These are phyloP conservation scores for Dasypolia templi DNA, from an alignment of 2,888 invertebrate genomes.

Conservation along the genomic window DNA sequence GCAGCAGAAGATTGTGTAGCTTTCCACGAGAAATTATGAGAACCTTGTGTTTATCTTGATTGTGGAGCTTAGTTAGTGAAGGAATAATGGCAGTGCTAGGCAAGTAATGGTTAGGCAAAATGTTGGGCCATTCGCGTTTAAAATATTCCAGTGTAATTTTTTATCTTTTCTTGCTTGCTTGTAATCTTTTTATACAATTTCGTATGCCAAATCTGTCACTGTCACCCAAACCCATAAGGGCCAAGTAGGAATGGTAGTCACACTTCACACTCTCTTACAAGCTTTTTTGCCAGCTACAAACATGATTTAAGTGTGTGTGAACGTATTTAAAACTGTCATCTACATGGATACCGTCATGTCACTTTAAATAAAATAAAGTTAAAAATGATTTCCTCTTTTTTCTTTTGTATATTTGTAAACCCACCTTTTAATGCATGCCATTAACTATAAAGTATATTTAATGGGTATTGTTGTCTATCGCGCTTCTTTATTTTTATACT, in stretches of 20 bases:
- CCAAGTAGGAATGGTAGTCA: not conserved
- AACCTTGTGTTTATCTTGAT: slow-evolving; percentile 28
- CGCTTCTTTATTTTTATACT: no score
- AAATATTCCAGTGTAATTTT: not conserved
- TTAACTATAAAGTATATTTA: no score
- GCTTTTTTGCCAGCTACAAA: not conserved
- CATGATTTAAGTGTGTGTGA: not conserved
- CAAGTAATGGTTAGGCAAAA: not conserved
- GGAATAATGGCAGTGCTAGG: not conserved
- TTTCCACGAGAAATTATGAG: slow-evolving; percentile 26
- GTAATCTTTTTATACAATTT: not conserved
- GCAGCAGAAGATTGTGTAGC: slow-evolving; percentile 11
- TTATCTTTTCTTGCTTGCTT: not conserved
- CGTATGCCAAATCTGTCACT: not conserved
- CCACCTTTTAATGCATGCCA: no score
- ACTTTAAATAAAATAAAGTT: no score
- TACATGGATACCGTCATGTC: no score
- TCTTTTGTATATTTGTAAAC: no score
- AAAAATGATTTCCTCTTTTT: no score
- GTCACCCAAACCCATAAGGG: not conserved
- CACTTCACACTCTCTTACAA: not conserved
- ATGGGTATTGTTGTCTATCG: no score
- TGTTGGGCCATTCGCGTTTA: not conserved
- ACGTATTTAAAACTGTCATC: not conserved
- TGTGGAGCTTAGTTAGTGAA: slow-evolving; percentile 4